Evolutionary conservation across 1,140 invertebrate species (phyloP), one percentile per base, ranked within the genome.

Genomic region (Hylyphantes graminicola): DNA sequence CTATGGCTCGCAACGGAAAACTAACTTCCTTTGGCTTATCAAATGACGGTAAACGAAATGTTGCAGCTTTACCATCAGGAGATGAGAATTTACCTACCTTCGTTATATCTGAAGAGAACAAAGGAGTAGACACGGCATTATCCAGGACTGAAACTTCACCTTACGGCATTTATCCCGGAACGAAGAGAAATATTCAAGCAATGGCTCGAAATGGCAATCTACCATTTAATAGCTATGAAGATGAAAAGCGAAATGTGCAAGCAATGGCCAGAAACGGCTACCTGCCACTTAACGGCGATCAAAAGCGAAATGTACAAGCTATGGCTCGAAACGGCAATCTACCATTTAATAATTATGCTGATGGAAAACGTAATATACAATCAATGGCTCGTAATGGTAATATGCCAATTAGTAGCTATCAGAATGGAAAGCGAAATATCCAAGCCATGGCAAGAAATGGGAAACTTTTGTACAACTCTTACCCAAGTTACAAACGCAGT

Each of bases 371-470:
- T 7, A 61, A 76, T 17, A 61, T 75, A 59, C 55, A 59, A 5
- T 59, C 73, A 7, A 50, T 75, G 57, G 73, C 73, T 48, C 73
- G 73, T 61, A 75, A 61, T 63, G 73, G 73, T 11, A 75, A 75
- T 12, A n/a, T 76, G 55, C 21, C 51, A 9, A n/a, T 48, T 17
- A 76, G 50, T 17, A 54, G 53, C 13, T 21, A 74, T 21, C 15
- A 13, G 17, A 57, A 59, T 9, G n/a, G n/a, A 35, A 64, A 78
- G 7, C 61, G 75, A 8, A 78, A 78, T 55, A 65, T 78, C 35
- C 48, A 51, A 13, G 76, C 76, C 35, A 65, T 78, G 63, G 76
- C 76, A 54, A n/a, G 76, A 65, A 78, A 17, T 78, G 76, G 76
- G 12, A 78, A 65, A 67, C 35, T 78, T 19, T 64, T 74, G 11